Conservation (phyloP, 2,888 invertebrate genomes). For the Hermodice carunculata region DNA sequence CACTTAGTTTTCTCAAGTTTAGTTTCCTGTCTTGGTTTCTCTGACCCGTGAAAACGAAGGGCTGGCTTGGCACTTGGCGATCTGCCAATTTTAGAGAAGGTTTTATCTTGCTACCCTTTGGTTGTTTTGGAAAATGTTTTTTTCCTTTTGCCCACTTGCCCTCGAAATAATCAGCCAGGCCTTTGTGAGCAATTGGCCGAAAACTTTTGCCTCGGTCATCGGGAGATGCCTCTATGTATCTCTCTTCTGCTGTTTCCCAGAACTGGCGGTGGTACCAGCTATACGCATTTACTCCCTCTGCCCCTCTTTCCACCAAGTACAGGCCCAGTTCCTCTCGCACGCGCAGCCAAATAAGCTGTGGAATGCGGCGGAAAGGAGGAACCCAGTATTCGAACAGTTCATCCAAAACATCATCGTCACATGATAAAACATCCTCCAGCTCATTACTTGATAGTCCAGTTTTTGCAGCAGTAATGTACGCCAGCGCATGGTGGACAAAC, state of each 20-base stretch:
- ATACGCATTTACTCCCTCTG: slow-evolving; percentile 34
- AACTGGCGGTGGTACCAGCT: slow-evolving; percentile 44
- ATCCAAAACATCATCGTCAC: slow-evolving; percentile 44
- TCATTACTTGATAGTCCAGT: slow-evolving; percentile 39
- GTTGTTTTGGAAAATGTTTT: slow-evolving; percentile 3
- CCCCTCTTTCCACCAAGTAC: slow-evolving; percentile 41
- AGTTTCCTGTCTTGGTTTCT: slow-evolving; percentile 8
- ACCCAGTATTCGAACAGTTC: slow-evolving; percentile 39
- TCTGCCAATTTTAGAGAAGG: neutral
- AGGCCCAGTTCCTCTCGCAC: slow-evolving; percentile 31
- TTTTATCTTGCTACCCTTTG: slow-evolving; percentile 46
- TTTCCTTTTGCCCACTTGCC: slow-evolving; percentile 52
- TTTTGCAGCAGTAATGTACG: slow-evolving; percentile 40
- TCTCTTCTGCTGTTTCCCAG: slow-evolving; percentile 28
- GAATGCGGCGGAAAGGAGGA: slow-evolving; percentile 53
- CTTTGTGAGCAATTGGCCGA: slow-evolving; percentile 31
- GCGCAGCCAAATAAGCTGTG: slow-evolving; percentile 40
- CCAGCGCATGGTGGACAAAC: slow-evolving; percentile 36
- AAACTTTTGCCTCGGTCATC: neutral
- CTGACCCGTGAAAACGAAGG: slow-evolving; percentile 15
- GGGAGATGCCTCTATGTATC: slow-evolving; percentile 10
- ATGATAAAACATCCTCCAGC: slow-evolving; percentile 43
- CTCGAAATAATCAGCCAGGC: slow-evolving; percentile 56
- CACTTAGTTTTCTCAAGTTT: slow-evolving; percentile 25
- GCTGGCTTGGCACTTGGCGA: slow-evolving; percentile 24